A percentile compares a stretch with the other conserved stretches of the same genome.
These are phyloP conservation scores for Leuciscus waleckii DNA, from an alignment of 2,797 vertebrate genomes.

Conservation along the genomic window DNA sequence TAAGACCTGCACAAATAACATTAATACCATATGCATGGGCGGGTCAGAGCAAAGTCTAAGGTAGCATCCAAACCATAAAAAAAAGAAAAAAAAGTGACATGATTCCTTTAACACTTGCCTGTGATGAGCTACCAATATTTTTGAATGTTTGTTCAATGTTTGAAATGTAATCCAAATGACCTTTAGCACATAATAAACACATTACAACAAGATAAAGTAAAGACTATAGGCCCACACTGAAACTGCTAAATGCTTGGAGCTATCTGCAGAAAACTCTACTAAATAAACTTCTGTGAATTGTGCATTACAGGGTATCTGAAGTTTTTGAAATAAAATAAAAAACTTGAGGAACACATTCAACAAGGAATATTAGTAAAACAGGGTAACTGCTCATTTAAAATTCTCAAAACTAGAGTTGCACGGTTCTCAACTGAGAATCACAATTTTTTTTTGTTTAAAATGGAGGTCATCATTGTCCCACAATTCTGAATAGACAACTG, in stretches of 20 bases:
- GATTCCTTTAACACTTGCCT: not conserved
- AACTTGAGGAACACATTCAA: too few species aligned
- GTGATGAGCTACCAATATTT: not conserved
- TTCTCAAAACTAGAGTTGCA: not conserved
- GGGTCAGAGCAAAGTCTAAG: not conserved
- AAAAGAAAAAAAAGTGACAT: not conserved
- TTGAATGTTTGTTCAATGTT: not conserved
- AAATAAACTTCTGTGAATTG: not conserved
- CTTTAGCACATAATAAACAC: constrained; percentile 3
- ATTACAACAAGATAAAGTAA: not conserved
- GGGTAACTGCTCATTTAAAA: not conserved
- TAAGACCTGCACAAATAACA: not conserved
- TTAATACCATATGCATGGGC: not conserved
- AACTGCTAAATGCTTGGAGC: not conserved
- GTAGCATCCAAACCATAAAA: not conserved
- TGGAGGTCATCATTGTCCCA: too few species aligned
- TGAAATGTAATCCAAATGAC: not conserved
- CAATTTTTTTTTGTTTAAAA: too few species aligned
- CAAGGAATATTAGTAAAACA: not conserved
- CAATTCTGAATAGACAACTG: too few species aligned
- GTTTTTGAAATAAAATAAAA: not conserved
- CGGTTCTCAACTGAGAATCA: not conserved
- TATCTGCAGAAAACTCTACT: not conserved
- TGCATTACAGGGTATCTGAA: not conserved
- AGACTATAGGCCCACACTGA: not conserved